Percentiles rank a stretch among this genome's conserved stretches.
Evolutionary conservation across 2,888 invertebrate species (phyloP).

Genomic region (Nowickia ferox): DNA sequence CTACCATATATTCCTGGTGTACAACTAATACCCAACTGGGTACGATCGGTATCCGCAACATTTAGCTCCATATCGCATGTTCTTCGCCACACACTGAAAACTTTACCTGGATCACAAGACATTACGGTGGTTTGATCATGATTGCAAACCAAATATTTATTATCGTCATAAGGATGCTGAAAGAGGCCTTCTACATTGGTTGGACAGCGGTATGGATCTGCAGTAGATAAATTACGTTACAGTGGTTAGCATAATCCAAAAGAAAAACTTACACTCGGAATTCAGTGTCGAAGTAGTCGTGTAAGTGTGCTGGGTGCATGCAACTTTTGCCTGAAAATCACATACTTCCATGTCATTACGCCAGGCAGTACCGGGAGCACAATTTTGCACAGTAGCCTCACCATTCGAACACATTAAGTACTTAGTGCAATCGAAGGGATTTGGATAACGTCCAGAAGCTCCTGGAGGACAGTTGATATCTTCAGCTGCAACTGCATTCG

Average conservation of each 20-base stretch:
- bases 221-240: not conserved
- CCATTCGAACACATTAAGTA: conserved; percentile 86
- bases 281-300: not conserved
- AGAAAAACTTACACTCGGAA: conserved; percentile 53
- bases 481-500: not conserved
- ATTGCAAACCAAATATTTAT: conserved; percentile 86
- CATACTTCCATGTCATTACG: conserved; percentile 84
- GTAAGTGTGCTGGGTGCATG: conserved; percentile 78
- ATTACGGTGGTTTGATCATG: conserved; percentile 85
- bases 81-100: conserved; percentile 84
- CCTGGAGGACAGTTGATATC: conserved; percentile 83
- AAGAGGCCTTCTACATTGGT: conserved; percentile 83
- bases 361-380: conserved; percentile 86
- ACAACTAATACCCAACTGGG: conserved; percentile 78
- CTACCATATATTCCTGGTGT: conserved; percentile 84
- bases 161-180: conserved; percentile 85
- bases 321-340: conserved; percentile 85
- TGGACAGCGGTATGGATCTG: conserved; percentile 81
- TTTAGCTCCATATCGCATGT: conserved; percentile 86
- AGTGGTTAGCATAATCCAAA: not conserved
- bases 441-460: conserved; percentile 84
- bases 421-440: conserved; percentile 85
- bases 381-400: conserved; percentile 84
- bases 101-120: conserved; percentile 86
- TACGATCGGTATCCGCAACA: conserved; percentile 79